Evolutionary conservation across 2,113 vertebrate species (phyloP).

Genomic region (Talpa occidentalis): DNA sequence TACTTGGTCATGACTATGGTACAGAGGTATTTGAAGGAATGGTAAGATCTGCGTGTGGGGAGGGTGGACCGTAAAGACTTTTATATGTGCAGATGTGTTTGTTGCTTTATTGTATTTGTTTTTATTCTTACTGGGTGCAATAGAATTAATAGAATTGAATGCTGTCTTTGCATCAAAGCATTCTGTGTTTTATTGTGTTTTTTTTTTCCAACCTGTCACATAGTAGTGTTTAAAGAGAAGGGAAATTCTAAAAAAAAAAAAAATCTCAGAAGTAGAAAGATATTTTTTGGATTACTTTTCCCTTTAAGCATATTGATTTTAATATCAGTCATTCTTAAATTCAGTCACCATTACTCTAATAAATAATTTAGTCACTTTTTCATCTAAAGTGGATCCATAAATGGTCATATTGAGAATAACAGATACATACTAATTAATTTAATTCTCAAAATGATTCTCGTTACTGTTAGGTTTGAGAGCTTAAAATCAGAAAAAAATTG

Average conservation of each 20-base stretch:
- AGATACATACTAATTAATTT: neutral
- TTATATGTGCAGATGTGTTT: neutral
- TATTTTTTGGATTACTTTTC: constrained; percentile 58
- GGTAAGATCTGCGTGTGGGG: neutral
- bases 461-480: neutral
- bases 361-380: constrained; percentile 72
- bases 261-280: constrained; percentile 38
- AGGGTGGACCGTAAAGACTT: neutral
- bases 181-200: too few relatives aligned
- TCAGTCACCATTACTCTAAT: constrained; percentile 58
- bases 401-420: neutral
- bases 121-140: neutral
- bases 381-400: neutral
- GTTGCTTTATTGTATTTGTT: neutral
- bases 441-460: neutral
- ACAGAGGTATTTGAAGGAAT: neutral
- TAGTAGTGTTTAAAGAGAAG: constrained; percentile 67
- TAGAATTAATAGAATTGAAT: neutral
- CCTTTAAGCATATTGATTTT: constrained; percentile 78
- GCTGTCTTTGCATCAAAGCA: neutral
- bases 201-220: constrained; percentile 45
- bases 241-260: constrained; percentile 61
- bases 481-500: neutral
- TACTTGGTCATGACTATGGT: neutral
- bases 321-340: constrained; percentile 57